Evolutionary conservation across 2,888 invertebrate species (phyloP), one percentile per base, ranked within the genome.

Genomic region (Stenodera caucasica): DNA sequence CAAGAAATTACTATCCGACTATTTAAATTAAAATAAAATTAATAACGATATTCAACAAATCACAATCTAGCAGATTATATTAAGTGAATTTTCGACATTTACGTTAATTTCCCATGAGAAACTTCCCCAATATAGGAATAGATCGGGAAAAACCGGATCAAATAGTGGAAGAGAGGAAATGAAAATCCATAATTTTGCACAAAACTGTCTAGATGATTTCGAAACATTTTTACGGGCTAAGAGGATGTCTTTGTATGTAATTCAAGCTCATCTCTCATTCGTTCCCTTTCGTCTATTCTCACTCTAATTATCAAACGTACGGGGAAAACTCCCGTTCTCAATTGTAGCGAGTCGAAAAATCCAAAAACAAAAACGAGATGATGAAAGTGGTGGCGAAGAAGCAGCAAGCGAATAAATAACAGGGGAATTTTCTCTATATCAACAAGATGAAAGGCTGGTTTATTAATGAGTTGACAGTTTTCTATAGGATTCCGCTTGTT

Each of bases 181-280:
- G 75, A 74, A 75, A 75, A 75, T 76, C 73, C 73, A 75, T 77
- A 75, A 76, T 73, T 75, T 71, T n/a, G 69, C 66, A 68, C 63
- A 67, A 68, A 67, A n/a, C 64, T 72, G 73, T 45, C 45, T 45
- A 26, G 26, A 26, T 26, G 26, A 26, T 26, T 2, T 26, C 5
- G 26, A 26, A 72, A n/a, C n/a, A n/a, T n/a, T n/a, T 72, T 72
- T 70, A 70, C 66, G 68, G 64, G 55, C n/a, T n/a, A n/a, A 21
- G 12, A 8, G 40, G 21, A 18, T 23, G 23, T 23, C 23, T 45
- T 21, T 45, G 45, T 45, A 23, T 45, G 18, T 21, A 23, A 23
- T 12, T n/a, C n/a, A 5, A 45, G 12, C 45, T 23, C 11, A n/a
- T 23, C 23, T 23, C n/a, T 45, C 11, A 21, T 21, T 14, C 5